Base-by-base conservation (phyloP, 37 sponge, comb jelly and placozoan species). In the Eunapius fragilis region DNA sequence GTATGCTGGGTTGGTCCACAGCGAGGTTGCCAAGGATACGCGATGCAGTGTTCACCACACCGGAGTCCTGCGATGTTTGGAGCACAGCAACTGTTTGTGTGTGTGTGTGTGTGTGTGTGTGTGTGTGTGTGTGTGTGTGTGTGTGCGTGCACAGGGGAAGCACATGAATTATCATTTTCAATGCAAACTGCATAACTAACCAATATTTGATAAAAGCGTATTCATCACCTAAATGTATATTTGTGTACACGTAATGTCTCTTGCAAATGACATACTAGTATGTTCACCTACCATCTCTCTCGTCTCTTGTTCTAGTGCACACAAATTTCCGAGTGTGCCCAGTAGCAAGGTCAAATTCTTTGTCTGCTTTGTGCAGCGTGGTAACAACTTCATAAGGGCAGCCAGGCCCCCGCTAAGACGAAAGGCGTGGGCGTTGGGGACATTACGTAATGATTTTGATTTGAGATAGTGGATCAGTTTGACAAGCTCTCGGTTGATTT, bases 1-100 rank as follows among this genome's bases (percentile, higher is more conserved):
- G 49, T 4, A 85, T 45, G 58, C 76, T 68, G 19, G n/a, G 23
- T 2, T 27, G 27, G 36, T 81, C 82, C 19, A 84, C 37, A 25
- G 84, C 84, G 17, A 91, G 27, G 80, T 91, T 91, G 22, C 76
- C 92, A 79, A 91, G 37, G 24, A 84, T n/a, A 67, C 92, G 80
- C 23, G 84, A 49, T 38, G 75, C 27, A 9, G 80, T 79, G 81
- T 72, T 87, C 17, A 87, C 74, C 4, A 83, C 31, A 49, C 77
- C 73, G 6, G 80, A 31, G 22, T 25, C 26, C 19, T 69, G 28
- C 3, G 76, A 80, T 9, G 26, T 69, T 25, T 75, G 25, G 9
- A 90, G 77, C 9, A 76, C 22, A 24, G 31, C 35, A 2, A 76
- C 90, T 58, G 80, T 48, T 17, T 32, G 47, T 31, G 12, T 11